Evolutionary conservation across 2,113 vertebrate genomes (phyloP).

Genomic region (Lathamus discolor): DNA sequence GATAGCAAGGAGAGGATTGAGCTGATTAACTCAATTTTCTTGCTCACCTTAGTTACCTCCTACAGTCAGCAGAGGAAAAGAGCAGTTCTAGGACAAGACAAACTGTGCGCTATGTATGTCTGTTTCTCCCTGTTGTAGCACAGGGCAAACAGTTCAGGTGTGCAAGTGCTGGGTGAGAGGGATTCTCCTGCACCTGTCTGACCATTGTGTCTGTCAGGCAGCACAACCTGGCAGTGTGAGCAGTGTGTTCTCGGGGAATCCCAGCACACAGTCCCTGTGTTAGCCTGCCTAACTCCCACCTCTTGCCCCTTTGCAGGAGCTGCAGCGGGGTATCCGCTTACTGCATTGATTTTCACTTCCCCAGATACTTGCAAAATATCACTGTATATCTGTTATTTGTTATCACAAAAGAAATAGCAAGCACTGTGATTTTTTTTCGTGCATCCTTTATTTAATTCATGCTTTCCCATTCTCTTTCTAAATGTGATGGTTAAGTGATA

Average conservation of each 20-base stretch:
- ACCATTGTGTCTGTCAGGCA: background rate
- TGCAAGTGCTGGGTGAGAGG: background rate
- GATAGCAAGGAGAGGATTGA: background rate
- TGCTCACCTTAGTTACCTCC: background rate
- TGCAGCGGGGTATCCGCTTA: background rate
- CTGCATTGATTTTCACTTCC: background rate
- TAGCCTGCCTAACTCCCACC: accelerated
- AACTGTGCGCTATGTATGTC: background rate
- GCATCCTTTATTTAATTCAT: background rate
- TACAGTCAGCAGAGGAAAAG: background rate
- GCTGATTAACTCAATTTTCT: background rate
- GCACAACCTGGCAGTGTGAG: background rate
- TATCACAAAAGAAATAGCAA: background rate
- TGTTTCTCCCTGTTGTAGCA: background rate
- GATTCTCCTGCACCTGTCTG: background rate
- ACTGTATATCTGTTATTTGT: background rate
- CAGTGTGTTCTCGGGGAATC: background rate
- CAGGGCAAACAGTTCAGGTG: background rate
- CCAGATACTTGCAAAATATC: background rate
- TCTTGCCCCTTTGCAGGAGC: accelerated
- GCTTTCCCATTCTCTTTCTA: background rate
- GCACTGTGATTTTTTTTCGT: background rate
- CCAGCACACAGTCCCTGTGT: too few species aligned
- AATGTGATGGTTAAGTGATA: background rate
- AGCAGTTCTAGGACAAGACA: background rate